Conservation (phyloP, 2,797 vertebrate species). For the Channa striata region DNA sequence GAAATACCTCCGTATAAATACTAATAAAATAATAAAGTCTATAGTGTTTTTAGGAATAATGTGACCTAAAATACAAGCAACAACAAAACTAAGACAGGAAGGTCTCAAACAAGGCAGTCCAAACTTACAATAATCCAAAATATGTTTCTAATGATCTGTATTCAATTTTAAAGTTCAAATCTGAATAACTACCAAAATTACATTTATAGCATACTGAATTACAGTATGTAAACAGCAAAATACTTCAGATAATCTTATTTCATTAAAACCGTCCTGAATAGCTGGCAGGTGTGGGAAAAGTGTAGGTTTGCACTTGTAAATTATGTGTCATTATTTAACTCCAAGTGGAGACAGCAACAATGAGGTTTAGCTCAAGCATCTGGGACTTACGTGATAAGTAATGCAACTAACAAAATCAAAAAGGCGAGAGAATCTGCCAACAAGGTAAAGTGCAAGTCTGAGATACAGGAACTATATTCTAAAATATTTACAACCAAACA, state of each 20-base stretch:
- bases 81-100: not conserved
- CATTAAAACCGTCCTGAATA: not conserved
- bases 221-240: not conserved
- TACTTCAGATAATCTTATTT: not conserved
- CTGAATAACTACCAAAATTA: not conserved
- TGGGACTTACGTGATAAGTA: not conserved
- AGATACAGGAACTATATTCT: no score
- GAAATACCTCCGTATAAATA: not conserved
- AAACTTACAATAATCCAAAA: no score
- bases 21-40: not conserved
- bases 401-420: not conserved
- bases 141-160: no score
- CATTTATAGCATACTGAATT: not conserved
- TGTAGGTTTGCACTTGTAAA: not conserved
- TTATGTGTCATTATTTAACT: not conserved
- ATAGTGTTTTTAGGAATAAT: not conserved
- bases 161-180: no score
- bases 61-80: not conserved
- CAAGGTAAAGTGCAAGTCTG: no score
- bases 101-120: not conserved
- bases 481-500: no score
- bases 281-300: not conserved
- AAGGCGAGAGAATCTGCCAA: not conserved
- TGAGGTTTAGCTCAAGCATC: not conserved
- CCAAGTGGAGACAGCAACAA: not conserved